Conservation (phyloP, 2,797 vertebrate species). For the Craterocephalus amniculus region DNA sequence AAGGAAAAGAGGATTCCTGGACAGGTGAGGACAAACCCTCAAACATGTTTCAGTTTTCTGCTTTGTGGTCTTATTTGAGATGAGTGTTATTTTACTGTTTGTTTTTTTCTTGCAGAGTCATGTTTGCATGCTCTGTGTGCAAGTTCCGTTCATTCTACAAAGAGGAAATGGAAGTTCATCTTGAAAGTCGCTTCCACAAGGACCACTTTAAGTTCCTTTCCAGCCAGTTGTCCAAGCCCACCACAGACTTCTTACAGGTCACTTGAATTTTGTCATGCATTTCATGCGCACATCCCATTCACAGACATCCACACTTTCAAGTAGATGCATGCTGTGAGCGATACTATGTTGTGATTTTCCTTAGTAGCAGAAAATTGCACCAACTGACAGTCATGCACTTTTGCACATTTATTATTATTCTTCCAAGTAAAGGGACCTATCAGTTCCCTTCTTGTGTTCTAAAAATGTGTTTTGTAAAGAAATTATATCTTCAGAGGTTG, state of each 20-base stretch:
- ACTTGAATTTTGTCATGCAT: background rate
- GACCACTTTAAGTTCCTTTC: constrained; percentile 93
- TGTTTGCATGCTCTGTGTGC: constrained; percentile 93
- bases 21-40: constrained; percentile 82
- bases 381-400: background rate
- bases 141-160: constrained; percentile 95
- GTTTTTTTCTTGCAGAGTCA: constrained; percentile 80
- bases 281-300: background rate
- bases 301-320: background rate
- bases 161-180: constrained; percentile 90
- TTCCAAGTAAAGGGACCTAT: too few relatives aligned
- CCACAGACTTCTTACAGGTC: constrained; percentile 93
- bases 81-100: background rate
- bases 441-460: background rate
- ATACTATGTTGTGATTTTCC: background rate
- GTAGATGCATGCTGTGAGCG: background rate
- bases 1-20: constrained; percentile 91
- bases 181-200: constrained; percentile 94
- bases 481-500: background rate
- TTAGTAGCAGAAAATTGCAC: background rate
- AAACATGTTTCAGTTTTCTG: background rate
- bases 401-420: background rate
- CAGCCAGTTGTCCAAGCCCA: constrained; percentile 90
- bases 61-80: background rate
- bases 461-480: background rate